Percentiles rank a stretch among this genome's conserved stretches.
Evolutionary conservation across 2,888 invertebrate genomes (phyloP).

Genomic region (Oxycera nigricornis): DNA sequence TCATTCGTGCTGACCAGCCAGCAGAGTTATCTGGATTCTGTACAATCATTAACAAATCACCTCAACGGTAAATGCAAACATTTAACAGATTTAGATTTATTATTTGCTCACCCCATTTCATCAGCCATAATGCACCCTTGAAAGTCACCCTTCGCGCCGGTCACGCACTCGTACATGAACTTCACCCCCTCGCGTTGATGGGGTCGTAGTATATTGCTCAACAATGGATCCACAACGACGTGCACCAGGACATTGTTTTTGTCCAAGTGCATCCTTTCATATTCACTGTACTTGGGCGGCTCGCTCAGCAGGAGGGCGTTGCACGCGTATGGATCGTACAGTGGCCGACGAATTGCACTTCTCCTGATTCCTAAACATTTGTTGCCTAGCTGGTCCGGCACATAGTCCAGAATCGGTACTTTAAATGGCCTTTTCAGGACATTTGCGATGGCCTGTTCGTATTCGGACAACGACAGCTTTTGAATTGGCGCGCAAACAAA

Average conservation of each 20-base stretch:
- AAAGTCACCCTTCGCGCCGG: slow-evolving; percentile 82
- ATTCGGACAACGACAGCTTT: slow-evolving; percentile 64
- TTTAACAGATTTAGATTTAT: not conserved
- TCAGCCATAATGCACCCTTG: slow-evolving; percentile 99
- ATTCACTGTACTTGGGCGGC: slow-evolving; percentile 84
- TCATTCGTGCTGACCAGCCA: no score
- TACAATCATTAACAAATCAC: no score
- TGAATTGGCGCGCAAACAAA: slow-evolving; percentile 4
- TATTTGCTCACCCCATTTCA: slow-evolving; percentile 81
- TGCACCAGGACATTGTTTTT: slow-evolving; percentile 75
- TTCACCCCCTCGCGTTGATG: slow-evolving; percentile 99
- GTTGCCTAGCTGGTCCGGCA: slow-evolving; percentile 72
- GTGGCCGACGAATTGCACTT: slow-evolving; percentile 67
- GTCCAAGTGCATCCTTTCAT: slow-evolving; percentile 85
- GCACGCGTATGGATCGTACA: slow-evolving; percentile 92
- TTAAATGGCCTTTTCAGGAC: slow-evolving; percentile 87
- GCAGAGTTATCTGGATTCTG: no score
- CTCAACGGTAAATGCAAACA: not conserved
- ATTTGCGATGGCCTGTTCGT: slow-evolving; percentile 82
- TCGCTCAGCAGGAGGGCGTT: slow-evolving; percentile 88
- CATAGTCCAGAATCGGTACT: slow-evolving; percentile 91
- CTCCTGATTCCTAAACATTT: slow-evolving; percentile 81
- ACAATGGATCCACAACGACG: slow-evolving; percentile 94
- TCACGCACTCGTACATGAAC: slow-evolving; percentile 99
- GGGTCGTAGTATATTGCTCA: slow-evolving; percentile 89